phyloP scores from a whole-genome alignment of 1,140 invertebrate species.

The Papilio polyxenes region DNA sequence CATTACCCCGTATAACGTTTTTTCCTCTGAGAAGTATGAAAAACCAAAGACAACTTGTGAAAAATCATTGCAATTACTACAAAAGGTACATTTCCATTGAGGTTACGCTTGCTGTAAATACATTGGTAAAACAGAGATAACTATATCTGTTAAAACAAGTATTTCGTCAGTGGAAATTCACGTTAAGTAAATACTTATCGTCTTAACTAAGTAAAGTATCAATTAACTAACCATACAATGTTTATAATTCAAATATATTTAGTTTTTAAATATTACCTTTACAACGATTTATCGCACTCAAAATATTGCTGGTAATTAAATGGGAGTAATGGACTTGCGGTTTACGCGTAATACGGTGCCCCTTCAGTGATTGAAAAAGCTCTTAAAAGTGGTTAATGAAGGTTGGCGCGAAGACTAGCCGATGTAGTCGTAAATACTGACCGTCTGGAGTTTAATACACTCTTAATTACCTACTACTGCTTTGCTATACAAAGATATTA shows the following conservation, averaged over 20 bases:
- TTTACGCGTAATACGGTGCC: conserved; percentile 6
- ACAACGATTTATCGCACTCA: neutral
- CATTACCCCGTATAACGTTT: neutral
- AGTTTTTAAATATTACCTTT: neutral
- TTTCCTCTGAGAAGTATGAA: neutral
- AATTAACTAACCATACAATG: neutral
- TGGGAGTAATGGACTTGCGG: neutral
- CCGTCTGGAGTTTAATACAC: neutral
- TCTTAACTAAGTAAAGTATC: neutral
- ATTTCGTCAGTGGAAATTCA: neutral
- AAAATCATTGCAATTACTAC: neutral
- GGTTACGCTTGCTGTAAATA: too few relatives aligned
- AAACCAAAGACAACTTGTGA: neutral
- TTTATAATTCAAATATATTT: neutral
- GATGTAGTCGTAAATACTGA: neutral
- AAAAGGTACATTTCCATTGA: too few relatives aligned
- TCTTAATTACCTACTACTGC: neutral
- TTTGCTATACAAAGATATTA: neutral
- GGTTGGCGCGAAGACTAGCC: neutral
- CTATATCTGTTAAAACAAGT: too few relatives aligned
- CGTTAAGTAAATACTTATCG: neutral
- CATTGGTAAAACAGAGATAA: too few relatives aligned
- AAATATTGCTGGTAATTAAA: conserved; percentile 7
- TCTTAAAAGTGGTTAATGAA: conserved; percentile 15
- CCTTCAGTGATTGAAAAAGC: conserved; percentile 9